phyloP scores from a whole-genome alignment of 1,140 invertebrate species.

The Megalonaias nervosa region DNA sequence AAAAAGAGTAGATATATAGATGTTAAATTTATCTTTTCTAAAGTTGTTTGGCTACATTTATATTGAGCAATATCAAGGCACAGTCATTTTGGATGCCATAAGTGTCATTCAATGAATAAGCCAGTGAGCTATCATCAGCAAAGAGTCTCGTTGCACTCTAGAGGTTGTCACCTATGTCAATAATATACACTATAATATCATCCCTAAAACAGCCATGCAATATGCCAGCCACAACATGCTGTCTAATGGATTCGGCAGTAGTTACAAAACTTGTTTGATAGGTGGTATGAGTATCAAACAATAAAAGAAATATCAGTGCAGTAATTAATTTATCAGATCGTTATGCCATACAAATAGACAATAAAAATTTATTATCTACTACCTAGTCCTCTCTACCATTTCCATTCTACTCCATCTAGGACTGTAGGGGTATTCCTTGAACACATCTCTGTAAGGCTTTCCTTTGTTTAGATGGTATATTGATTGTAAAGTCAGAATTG shows the following conservation, averaged over 20 bases:
- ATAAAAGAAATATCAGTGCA: neutral
- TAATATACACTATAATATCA: too few species aligned
- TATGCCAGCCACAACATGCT: neutral
- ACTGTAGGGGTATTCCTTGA: slow-evolving; percentile 69
- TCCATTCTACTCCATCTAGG: slow-evolving; percentile 68
- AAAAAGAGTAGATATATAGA: too few species aligned
- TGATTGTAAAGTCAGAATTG: slow-evolving; percentile 68
- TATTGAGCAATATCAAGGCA: too few species aligned
- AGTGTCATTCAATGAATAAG: too few species aligned
- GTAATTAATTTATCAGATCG: neutral
- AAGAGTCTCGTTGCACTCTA: too few species aligned
- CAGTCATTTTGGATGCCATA: too few species aligned
- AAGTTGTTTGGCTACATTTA: too few species aligned
- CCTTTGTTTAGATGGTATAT: slow-evolving; percentile 69
- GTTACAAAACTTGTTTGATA: neutral
- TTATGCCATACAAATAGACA: neutral
- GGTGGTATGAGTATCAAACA: neutral
- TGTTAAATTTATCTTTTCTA: too few species aligned
- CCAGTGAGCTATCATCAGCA: too few species aligned
- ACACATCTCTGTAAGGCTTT: slow-evolving; percentile 62
- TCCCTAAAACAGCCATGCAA: neutral
- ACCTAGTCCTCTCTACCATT: slow-evolving; percentile 70
- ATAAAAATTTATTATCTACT: slow-evolving; percentile 13
- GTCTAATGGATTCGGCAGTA: neutral
- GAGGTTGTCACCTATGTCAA: too few species aligned